phyloP scores from a whole-genome alignment of 1,140 invertebrate genomes.

The Zaprionus vittiger region DNA sequence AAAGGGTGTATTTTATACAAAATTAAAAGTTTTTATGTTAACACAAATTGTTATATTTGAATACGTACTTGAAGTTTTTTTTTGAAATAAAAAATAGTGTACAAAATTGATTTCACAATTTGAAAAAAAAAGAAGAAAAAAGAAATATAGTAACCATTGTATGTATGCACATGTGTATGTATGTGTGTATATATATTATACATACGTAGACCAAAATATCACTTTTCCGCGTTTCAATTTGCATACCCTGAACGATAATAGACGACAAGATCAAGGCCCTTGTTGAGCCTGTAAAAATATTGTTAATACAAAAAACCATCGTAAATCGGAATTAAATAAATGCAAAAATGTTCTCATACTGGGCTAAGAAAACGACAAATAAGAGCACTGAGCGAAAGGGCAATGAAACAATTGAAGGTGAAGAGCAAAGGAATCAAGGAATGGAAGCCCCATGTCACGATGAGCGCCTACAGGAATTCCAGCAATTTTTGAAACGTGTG shows the following conservation, averaged over 20 bases:
- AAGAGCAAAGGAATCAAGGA: slow-evolving; percentile 1
- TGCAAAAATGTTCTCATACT: slow-evolving; percentile 64
- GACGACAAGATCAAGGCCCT: slow-evolving; percentile 62
- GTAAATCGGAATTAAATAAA: slow-evolving; percentile 3
- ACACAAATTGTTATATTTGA: not conserved
- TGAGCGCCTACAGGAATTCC: slow-evolving; percentile 58
- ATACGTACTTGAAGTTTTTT: not conserved
- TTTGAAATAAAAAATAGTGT: not conserved
- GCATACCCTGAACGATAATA: slow-evolving; percentile 10
- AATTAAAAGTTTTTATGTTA: not conserved
- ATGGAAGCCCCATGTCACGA: slow-evolving; percentile 9
- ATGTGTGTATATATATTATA: not conserved
- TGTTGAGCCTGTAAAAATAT: not conserved
- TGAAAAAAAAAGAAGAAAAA: not conserved
- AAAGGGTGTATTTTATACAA: not conserved
- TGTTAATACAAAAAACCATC: not conserved
- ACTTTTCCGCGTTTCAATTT: slow-evolving; percentile 34
- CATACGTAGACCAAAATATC: slow-evolving; percentile 8
- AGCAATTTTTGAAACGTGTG: slow-evolving; percentile 64
- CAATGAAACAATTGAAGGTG: not conserved
- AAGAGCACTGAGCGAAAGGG: not conserved
- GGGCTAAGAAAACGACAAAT: slow-evolving; percentile 46
- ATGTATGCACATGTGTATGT: not conserved
- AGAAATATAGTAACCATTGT: not conserved
- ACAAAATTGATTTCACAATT: not conserved